Conservation (phyloP, 1,140 invertebrate genomes). For the Pararge aegeria region DNA sequence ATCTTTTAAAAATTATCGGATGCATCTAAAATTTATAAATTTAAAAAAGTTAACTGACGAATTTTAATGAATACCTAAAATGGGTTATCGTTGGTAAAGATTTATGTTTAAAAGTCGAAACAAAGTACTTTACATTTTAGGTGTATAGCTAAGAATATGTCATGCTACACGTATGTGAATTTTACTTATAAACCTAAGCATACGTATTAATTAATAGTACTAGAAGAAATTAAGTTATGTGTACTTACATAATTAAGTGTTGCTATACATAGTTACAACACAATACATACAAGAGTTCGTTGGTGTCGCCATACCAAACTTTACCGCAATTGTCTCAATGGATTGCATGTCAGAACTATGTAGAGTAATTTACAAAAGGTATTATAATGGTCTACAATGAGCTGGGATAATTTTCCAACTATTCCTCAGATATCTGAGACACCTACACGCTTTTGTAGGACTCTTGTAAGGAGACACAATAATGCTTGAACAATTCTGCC, state of each 20-base stretch:
- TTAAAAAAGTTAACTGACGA: too few species aligned
- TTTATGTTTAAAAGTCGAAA: too few species aligned
- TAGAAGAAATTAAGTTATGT: background rate
- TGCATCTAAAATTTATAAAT: too few species aligned
- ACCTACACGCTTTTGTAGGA: conserved; percentile 36
- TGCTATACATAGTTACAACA: conserved; percentile 6
- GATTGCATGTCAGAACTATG: conserved; percentile 23
- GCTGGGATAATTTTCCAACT: conserved; percentile 27
- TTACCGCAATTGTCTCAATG: conserved; percentile 15
- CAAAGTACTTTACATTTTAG: too few species aligned
- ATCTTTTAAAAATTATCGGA: too few species aligned
- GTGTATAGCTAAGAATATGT: too few species aligned
- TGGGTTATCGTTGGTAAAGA: too few species aligned
- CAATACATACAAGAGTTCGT: too few species aligned
- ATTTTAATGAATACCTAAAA: too few species aligned
- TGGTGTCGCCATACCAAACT: conserved; percentile 11
- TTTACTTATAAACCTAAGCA: too few species aligned
- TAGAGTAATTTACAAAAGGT: conserved; percentile 29
- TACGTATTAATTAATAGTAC: too few species aligned
- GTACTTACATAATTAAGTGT: conserved; percentile 12
- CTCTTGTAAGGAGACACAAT: conserved; percentile 36
- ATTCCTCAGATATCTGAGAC: conserved; percentile 25
- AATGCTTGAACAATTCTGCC: conserved; percentile 37
- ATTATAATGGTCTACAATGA: conserved; percentile 33
- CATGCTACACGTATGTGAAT: too few species aligned